Evolutionary conservation across 2,888 invertebrate species (phyloP).

Genomic region (Caenorhabditis sp.): DNA sequence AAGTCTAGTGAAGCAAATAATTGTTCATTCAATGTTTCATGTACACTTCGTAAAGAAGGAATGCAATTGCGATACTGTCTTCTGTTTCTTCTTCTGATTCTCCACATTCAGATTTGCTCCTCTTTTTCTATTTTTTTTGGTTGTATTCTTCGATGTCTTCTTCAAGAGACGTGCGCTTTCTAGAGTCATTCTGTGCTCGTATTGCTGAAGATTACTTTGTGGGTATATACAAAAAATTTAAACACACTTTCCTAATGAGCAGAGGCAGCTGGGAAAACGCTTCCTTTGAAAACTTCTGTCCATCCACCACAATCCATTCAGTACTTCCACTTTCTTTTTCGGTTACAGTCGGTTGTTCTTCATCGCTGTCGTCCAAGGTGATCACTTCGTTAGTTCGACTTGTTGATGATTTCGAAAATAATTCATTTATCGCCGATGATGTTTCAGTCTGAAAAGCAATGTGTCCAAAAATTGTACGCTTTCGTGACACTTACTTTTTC

Average conservation of each 20-base stretch:
- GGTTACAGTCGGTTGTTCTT: neutral
- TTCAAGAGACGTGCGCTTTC: constrained; percentile 40
- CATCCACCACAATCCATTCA: constrained; percentile 30
- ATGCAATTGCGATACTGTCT: constrained; percentile 7
- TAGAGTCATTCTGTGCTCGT: constrained; percentile 50
- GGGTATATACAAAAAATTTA: neutral
- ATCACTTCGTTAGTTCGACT: neutral
- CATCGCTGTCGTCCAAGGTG: constrained; percentile 1
- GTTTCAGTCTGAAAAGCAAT: too few species aligned
- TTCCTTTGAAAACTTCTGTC: constrained; percentile 5
- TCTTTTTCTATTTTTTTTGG: neutral
- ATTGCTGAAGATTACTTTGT: constrained; percentile 41
- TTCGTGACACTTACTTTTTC: too few species aligned
- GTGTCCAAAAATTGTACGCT: too few species aligned
- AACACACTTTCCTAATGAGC: constrained; percentile 16
- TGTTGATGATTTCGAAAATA: too few species aligned
- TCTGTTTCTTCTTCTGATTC: constrained; percentile 5
- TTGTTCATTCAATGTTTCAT: constrained; percentile 1
- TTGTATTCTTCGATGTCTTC: neutral
- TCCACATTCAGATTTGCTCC: constrained; percentile 2
- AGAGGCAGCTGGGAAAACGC: constrained; percentile 1
- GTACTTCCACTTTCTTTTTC: neutral
- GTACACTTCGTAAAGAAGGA: constrained; percentile 42
- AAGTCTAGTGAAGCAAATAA: too few species aligned
- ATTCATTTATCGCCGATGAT: too few species aligned